A percentile compares a stretch with the other conserved stretches of the same genome.
Conservation (phyloP, 1,140 invertebrate species). For the Zophobas atratus region DNA sequence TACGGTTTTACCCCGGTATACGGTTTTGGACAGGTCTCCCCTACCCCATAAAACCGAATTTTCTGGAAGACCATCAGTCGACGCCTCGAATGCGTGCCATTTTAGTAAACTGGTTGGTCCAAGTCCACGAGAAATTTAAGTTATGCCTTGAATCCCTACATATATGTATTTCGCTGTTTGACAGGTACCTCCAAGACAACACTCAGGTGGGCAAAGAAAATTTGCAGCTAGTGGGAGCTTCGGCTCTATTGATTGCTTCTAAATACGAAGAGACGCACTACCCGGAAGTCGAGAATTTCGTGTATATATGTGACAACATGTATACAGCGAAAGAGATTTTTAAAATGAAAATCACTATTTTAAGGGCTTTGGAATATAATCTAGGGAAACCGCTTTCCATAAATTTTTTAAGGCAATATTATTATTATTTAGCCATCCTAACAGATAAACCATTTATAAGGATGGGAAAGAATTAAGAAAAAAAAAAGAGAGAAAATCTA, state of each 20-base stretch:
- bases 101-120: slow-evolving; percentile 94
- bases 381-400: too few relatives aligned
- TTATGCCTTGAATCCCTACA: slow-evolving; percentile 93
- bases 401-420: slow-evolving; percentile 78
- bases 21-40: too few relatives aligned
- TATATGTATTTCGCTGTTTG: slow-evolving; percentile 89
- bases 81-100: too few relatives aligned
- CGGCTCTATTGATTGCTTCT: slow-evolving; percentile 91
- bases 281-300: slow-evolving; percentile 89
- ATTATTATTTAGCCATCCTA: slow-evolving; percentile 53
- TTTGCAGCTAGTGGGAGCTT: slow-evolving; percentile 93
- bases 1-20: too few relatives aligned
- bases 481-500: too few relatives aligned
- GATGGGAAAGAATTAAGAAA: too few relatives aligned
- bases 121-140: slow-evolving; percentile 92
- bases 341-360: slow-evolving; percentile 88
- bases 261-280: slow-evolving; percentile 97
- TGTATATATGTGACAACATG: slow-evolving; percentile 76
- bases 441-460: too few relatives aligned
- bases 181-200: slow-evolving; percentile 65
- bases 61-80: slow-evolving; percentile 73
- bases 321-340: slow-evolving; percentile 52
- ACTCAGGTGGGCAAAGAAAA: slow-evolving; percentile 68
- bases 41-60: slow-evolving; percentile 83
- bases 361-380: slow-evolving; percentile 80